A percentile compares a stretch with the other conserved stretches of the same genome.
Evolutionary conservation across 2,797 vertebrate species (phyloP).

Genomic region (Peromyscus attwateri): DNA sequence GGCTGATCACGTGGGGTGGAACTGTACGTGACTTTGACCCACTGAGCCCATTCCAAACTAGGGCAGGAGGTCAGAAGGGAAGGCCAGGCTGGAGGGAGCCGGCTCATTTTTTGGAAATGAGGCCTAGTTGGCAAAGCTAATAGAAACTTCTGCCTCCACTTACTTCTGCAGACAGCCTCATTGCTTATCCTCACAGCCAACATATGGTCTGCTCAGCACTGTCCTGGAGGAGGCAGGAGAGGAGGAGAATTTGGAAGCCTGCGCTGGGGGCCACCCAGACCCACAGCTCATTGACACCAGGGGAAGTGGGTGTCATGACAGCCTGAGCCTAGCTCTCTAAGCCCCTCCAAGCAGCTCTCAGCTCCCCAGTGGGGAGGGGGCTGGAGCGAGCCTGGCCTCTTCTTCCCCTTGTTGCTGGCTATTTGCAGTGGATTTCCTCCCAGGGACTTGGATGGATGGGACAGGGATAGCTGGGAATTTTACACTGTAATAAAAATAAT

Average conservation of each 20-base stretch:
- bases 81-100: not conserved
- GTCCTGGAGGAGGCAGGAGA: not conserved
- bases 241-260: not conserved
- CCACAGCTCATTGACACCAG: not conserved
- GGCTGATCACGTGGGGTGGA: fast-evolving
- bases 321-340: fast-evolving
- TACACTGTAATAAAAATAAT: not conserved
- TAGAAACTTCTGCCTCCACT: not conserved
- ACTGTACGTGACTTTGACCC: not conserved
- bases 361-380: not conserved
- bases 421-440: not conserved
- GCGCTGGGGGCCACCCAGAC: not conserved
- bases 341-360: not conserved
- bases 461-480: not conserved
- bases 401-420: no score
- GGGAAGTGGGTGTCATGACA: not conserved
- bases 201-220: not conserved
- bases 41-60: not conserved
- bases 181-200: not conserved
- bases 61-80: not conserved
- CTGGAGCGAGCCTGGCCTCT: not conserved
- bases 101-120: not conserved
- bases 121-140: not conserved
- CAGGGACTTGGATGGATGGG: not conserved
- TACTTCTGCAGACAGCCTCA: not conserved